Conservation (phyloP, 2,113 vertebrate genomes). For the Saimiri boliviensis region DNA sequence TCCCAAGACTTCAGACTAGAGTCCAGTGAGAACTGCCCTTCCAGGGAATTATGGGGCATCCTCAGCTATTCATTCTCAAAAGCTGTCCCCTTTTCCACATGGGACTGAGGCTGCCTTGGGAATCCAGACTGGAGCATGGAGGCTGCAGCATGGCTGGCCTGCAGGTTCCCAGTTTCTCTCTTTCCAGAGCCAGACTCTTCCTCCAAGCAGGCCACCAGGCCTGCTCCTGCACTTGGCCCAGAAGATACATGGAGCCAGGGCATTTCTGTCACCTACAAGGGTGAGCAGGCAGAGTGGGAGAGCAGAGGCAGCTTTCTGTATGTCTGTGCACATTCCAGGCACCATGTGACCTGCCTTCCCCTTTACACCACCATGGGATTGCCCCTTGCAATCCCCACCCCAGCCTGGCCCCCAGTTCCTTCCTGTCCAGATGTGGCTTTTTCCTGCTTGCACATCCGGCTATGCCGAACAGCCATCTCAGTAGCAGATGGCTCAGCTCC, state of each 20-base stretch:
- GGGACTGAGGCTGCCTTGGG: not conserved
- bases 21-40: not conserved
- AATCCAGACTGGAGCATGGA: not conserved
- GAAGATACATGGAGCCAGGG: not conserved
- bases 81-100: not conserved
- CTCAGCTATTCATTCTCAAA: not conserved
- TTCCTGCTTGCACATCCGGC: not conserved
- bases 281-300: not conserved
- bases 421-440: rapidly evolving
- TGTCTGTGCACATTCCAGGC: rapidly evolving
- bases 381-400: too few relatives aligned
- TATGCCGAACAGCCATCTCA: not conserved
- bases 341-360: rapidly evolving
- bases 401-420: rapidly evolving
- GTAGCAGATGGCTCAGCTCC: rapidly evolving
- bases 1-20: not conserved
- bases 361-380: rapidly evolving
- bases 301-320: not conserved
- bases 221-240: not conserved
- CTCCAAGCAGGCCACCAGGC: not conserved
- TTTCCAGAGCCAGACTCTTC: not conserved
- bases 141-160: not conserved
- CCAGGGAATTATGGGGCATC: not conserved
- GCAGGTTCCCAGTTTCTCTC: not conserved
- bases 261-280: not conserved